Evolutionary conservation across 2,888 invertebrate genomes (phyloP), one percentile per base, ranked within the genome.

Genomic region (Meganola albula): DNA sequence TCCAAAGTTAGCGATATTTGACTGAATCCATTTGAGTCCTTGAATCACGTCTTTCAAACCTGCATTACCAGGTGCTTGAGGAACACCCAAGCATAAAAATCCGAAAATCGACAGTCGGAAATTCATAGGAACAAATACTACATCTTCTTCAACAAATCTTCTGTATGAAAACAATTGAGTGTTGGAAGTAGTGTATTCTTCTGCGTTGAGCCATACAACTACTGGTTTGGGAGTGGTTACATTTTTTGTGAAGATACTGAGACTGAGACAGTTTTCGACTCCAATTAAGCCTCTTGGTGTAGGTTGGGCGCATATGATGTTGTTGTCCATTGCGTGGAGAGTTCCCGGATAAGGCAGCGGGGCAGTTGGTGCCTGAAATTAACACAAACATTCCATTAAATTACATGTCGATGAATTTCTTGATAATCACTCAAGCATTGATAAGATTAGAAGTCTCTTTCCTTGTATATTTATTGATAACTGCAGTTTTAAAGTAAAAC

Each of bases 1-100:
- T 11, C 63, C 61, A 13, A 66, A 66, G 6, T 47, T 48, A 2
- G 37, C 57, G 10, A 66, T 62, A 61, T 96, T 93, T 30, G 90
- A 84, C 48, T 89, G 87, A 1, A 93, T 85, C 94, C 94, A 93
- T 42, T 87, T 68, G 31, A 97, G 74, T 1, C 93, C 95, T 75
- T 93, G 87, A 40, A 92, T 88, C 43, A 97, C 93, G 65, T 97
- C 97, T 64, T 92, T 90, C 12, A 97, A 71, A 0, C 96, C 97
- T 46, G 93, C 91, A 65, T 97, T 97, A 0, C 97, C 96, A 0
- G 93, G 90, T 1, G 90, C 89, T 48, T 88, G 88, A 4, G 68
- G 45, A 1, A 82, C 85, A 8, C 89, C 88, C 30, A 90, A 64
- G 37, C 89, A 89, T 12, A 92, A 84, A 69, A 92, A 92, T 13